Base-by-base conservation (phyloP, 2,113 vertebrate species). In the Pluvianellus socialis region DNA sequence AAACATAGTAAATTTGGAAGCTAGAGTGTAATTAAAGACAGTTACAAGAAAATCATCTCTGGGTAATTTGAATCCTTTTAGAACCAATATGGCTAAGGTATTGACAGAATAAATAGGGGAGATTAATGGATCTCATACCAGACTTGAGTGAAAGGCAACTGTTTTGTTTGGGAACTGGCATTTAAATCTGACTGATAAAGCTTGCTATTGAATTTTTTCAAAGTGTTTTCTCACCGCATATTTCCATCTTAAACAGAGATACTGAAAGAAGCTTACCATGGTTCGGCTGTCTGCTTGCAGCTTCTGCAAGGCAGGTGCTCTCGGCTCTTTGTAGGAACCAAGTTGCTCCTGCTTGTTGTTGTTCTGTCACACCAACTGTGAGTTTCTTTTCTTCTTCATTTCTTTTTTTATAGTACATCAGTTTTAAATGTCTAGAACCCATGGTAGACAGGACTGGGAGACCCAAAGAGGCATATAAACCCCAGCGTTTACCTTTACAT, bases 171-270 rank as follows among this genome's bases (percentile, higher is more conserved):
- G 33, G 76, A 66, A 76, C 24, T 75, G 55, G 66, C 27, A 62
- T 91, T 92, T 95, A 90, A 62, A 79, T 85, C 80, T 88, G 84
- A 82, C 14, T 73, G 82, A 65, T 49, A 81, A 70, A 82, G 18
- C 45, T 82, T 68, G 45, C 15, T 62, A 49, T 49, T 91, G 68
- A 45, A 27, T 68, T 94, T 55, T 74, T 94, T 90, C 19, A 7
- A 66, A 71, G 74, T 35, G 10, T 83, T 86, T 79, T 91, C 75
- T 94, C 79, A 52, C 49, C 0, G 33, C 24, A 35, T 96, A 88
- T 88, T 93, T 94, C 90, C 59, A 35, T 23, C 42, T 67, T 74
- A 79, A 91, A 30, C 10, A 47, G 49, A 7, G 27, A 65, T 49
- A 30, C 52, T 15, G n/a, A 72, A 77, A 38, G 81, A 59, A 42